phyloP scores from a whole-genome alignment of 1,140 invertebrate species.

The Aricia agestis region DNA sequence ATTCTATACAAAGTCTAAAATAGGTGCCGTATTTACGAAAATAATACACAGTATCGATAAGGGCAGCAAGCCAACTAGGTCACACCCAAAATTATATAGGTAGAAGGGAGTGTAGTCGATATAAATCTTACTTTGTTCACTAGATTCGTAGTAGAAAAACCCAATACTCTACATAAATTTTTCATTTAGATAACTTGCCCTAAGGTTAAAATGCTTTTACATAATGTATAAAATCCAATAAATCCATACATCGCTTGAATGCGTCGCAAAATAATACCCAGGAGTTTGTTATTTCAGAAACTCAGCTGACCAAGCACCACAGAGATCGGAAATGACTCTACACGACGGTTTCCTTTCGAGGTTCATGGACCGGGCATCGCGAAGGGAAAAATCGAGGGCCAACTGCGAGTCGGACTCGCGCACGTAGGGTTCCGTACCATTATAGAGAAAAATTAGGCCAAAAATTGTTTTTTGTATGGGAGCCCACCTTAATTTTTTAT shows the following conservation, averaged over 20 bases:
- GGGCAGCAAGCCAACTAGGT: conserved; percentile 1
- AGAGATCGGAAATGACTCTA: neutral
- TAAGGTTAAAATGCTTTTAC: too few relatives aligned
- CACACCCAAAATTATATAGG: neutral
- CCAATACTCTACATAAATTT: too few relatives aligned
- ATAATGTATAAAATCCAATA: too few relatives aligned
- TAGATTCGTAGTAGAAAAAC: too few relatives aligned
- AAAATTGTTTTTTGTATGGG: too few relatives aligned
- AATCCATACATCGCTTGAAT: too few relatives aligned
- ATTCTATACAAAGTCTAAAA: neutral
- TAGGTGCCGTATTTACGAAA: neutral
- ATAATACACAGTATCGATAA: neutral
- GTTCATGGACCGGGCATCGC: conserved; percentile 2
- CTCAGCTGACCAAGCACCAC: neutral
- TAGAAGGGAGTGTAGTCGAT: neutral
- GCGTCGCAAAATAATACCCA: too few relatives aligned
- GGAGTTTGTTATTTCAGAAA: neutral
- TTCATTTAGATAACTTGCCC: too few relatives aligned
- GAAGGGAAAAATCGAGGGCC: neutral
- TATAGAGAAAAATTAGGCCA: too few relatives aligned
- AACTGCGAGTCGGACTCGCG: too few relatives aligned
- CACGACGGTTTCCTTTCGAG: neutral
- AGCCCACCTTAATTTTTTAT: too few relatives aligned
- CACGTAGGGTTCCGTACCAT: too few relatives aligned
- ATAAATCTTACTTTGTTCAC: neutral